These are phyloP conservation scores for Pediacus dermestoides DNA, from an alignment of 2,888 invertebrate species.

Conservation along the genomic window DNA sequence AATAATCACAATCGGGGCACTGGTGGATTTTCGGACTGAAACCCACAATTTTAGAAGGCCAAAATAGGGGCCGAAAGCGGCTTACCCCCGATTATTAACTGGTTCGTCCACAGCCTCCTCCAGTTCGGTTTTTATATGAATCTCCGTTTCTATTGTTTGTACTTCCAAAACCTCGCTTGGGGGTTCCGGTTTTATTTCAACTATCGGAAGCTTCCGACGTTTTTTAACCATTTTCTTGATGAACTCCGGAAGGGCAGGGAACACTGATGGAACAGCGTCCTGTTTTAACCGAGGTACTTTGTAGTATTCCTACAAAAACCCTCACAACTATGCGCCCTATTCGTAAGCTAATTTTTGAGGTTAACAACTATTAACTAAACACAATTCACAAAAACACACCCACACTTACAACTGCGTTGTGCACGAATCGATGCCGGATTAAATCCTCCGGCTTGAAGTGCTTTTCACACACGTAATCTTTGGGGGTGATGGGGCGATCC, in stretches of 20 bases:
- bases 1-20: constrained; percentile 22
- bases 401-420: constrained; percentile 24
- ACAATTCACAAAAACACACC: too few species aligned
- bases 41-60: neutral
- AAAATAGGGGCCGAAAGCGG: neutral
- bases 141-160: constrained; percentile 11
- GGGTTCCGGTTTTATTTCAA: too few species aligned
- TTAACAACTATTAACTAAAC: too few species aligned
- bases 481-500: constrained; percentile 26
- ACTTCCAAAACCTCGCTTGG: neutral
- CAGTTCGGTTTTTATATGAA: constrained; percentile 22
- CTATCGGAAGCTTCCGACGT: constrained; percentile 20
- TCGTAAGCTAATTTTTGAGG: too few species aligned
- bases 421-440: constrained; percentile 19
- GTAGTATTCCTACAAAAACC: constrained; percentile 25
- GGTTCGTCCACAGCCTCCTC: constrained; percentile 9
- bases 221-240: constrained; percentile 26
- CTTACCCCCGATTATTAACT: constrained; percentile 9
- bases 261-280: constrained; percentile 28
- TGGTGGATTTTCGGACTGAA: constrained; percentile 18
- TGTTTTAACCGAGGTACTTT: constrained; percentile 25
- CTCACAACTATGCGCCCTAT: too few species aligned
- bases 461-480: constrained; percentile 27
- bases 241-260: constrained; percentile 26
- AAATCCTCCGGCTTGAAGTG: constrained; percentile 28